Conservation (phyloP, 2,888 invertebrate genomes). For the Tiliacea citrago region DNA sequence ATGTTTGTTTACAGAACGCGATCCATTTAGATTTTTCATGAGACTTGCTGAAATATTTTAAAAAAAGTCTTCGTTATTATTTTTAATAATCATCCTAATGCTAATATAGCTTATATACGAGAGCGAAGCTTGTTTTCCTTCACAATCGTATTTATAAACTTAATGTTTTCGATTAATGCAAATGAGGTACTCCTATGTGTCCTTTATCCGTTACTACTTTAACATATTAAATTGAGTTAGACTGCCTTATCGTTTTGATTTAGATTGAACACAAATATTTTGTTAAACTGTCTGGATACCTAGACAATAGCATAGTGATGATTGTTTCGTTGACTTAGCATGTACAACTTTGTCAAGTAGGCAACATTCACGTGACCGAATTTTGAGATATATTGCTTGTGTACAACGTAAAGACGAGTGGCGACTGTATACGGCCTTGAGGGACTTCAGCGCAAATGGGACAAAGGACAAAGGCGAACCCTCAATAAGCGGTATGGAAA, state of each 20-base stretch:
- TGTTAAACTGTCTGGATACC: background rate
- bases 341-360: background rate
- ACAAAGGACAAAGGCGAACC: background rate
- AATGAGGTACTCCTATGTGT: slow-evolving; percentile 21
- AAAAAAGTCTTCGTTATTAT: slow-evolving; percentile 14
- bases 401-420: background rate
- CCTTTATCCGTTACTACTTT: background rate
- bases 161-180: slow-evolving; percentile 12
- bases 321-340: background rate
- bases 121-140: background rate
- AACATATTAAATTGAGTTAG: background rate
- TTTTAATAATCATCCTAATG: background rate
- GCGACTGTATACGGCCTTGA: slow-evolving; percentile 11
- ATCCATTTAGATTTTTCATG: slow-evolving; percentile 12
- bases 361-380: background rate
- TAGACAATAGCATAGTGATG: background rate
- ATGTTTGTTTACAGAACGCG: slow-evolving; percentile 17
- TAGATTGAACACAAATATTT: slow-evolving; percentile 6
- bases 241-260: slow-evolving; percentile 4
- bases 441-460: slow-evolving; percentile 2
- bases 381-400: background rate
- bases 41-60: slow-evolving; percentile 17
- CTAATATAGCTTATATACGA: background rate
- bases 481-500: background rate
- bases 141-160: slow-evolving; percentile 20